Evolutionary conservation across 2,797 vertebrate species (phyloP).

Genomic region (Cacajao melanocephalus): DNA sequence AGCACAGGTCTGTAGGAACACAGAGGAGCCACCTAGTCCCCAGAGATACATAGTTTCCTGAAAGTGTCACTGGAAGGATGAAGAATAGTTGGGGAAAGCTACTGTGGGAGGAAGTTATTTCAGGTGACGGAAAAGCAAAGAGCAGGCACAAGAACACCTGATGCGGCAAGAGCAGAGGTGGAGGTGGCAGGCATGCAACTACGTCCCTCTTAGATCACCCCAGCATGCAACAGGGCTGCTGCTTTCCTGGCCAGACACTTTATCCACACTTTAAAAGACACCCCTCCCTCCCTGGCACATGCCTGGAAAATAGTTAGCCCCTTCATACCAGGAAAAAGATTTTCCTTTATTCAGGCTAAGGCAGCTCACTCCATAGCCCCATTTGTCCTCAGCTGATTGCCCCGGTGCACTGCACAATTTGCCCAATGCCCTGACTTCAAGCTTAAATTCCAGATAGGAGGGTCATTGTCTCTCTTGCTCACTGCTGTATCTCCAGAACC

Average conservation of each 20-base stretch:
- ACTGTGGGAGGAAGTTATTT: too few species aligned
- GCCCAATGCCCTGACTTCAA: neutral
- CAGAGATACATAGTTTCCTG: neutral
- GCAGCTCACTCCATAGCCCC: neutral
- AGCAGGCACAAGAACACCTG: neutral
- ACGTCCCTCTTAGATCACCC: neutral
- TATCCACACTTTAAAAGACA: neutral
- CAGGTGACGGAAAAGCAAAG: neutral
- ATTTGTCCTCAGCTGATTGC: neutral
- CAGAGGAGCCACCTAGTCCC: neutral
- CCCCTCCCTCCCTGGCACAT: neutral
- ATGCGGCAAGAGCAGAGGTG: rapidly evolving
- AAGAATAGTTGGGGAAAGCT: neutral
- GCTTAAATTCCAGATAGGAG: neutral
- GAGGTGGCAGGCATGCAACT: rapidly evolving
- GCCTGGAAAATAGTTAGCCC: neutral
- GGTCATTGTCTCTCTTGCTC: neutral
- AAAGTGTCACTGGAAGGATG: neutral
- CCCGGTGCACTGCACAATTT: neutral
- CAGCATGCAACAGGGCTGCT: neutral
- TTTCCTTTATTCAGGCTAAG: neutral
- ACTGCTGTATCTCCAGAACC: too few species aligned
- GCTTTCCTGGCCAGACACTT: neutral
- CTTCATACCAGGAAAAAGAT: neutral
- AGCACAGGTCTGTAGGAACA: neutral